These are phyloP conservation scores for Drosophila bocqueti DNA, from an alignment of 1,140 invertebrate species.

Conservation along the genomic window DNA sequence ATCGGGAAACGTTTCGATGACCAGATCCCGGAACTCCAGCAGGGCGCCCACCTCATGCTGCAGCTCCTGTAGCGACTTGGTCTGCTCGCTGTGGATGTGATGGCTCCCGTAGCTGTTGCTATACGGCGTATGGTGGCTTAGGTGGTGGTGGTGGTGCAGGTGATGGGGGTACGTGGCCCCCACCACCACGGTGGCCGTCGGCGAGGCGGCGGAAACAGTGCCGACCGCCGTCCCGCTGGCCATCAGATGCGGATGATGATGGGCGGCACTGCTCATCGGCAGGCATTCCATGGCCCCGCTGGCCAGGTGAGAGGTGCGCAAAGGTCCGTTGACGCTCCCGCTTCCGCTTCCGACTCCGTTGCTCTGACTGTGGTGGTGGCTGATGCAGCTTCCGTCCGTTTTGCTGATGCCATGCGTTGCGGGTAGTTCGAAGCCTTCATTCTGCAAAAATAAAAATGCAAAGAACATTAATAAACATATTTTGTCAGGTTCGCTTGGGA, in stretches of 20 bases:
- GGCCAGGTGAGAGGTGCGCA: slow-evolving; percentile 59
- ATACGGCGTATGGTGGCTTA: slow-evolving; percentile 73
- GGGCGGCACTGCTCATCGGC: slow-evolving; percentile 65
- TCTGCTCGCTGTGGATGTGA: slow-evolving; percentile 84
- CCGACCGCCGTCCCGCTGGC: slow-evolving; percentile 29
- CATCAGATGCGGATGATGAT: slow-evolving; percentile 73
- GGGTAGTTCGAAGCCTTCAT: slow-evolving; percentile 73
- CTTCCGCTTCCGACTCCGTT: slow-evolving; percentile 47
- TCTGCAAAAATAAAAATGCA: slow-evolving; percentile 46
- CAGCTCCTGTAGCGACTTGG: slow-evolving; percentile 88
- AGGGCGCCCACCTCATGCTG: slow-evolving; percentile 96
- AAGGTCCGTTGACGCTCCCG: slow-evolving; percentile 22
- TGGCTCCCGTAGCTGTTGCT: slow-evolving; percentile 79
- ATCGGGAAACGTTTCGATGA: slow-evolving; percentile 96
- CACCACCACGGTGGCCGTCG: slow-evolving; percentile 71
- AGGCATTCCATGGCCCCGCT: slow-evolving; percentile 75
- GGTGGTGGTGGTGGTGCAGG: slow-evolving; percentile 71
- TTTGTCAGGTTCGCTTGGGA: background rate
- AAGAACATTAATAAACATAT: background rate
- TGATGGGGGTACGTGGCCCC: slow-evolving; percentile 78
- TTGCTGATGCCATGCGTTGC: slow-evolving; percentile 75
- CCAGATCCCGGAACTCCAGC: slow-evolving; percentile 94
- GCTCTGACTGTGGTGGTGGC: slow-evolving; percentile 41
- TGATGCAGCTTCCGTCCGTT: slow-evolving; percentile 64
- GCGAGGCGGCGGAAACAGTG: slow-evolving; percentile 43